A percentile compares a stretch with the other conserved stretches of the same genome.
phyloP scores from a whole-genome alignment of 1,140 invertebrate genomes.

The Procambarus virginalis region DNA sequence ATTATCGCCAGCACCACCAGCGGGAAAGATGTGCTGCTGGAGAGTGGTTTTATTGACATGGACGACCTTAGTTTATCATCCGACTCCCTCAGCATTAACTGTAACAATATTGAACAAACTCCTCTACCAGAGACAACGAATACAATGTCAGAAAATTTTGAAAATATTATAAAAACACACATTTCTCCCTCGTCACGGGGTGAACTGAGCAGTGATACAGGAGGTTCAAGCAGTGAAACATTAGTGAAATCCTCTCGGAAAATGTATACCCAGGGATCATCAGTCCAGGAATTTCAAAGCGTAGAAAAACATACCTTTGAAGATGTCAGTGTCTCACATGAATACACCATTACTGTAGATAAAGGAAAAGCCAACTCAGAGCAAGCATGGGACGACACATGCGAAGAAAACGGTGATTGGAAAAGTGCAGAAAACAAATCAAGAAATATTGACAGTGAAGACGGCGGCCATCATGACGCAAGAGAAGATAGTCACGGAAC shows the following conservation, averaged over 20 bases:
- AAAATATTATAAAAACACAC: not conserved
- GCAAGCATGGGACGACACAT: too few species aligned
- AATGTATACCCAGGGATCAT: too few species aligned
- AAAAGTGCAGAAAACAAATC: too few species aligned
- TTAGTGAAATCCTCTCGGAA: too few species aligned
- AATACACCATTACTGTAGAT: too few species aligned
- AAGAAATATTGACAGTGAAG: too few species aligned
- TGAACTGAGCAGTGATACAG: not conserved
- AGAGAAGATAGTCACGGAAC: too few species aligned
- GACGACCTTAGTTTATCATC: not conserved
- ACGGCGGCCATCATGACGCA: too few species aligned
- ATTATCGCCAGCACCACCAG: not conserved
- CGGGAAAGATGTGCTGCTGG: slow-evolving; percentile 35
- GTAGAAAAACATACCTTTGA: not conserved
- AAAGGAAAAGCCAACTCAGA: too few species aligned
- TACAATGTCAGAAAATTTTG: not conserved
- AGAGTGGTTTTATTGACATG: slow-evolving; percentile 34
- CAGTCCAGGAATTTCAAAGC: too few species aligned
- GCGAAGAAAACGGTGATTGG: too few species aligned
- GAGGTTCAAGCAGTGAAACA: not conserved
- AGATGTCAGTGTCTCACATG: too few species aligned
- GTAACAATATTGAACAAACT: not conserved
- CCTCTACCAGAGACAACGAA: not conserved
- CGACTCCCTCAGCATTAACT: not conserved
- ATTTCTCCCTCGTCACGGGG: not conserved